Evolutionary conservation across 2,797 vertebrate genomes (phyloP), one percentile per base, ranked within the genome.

Genomic region (Tinamus major): DNA sequence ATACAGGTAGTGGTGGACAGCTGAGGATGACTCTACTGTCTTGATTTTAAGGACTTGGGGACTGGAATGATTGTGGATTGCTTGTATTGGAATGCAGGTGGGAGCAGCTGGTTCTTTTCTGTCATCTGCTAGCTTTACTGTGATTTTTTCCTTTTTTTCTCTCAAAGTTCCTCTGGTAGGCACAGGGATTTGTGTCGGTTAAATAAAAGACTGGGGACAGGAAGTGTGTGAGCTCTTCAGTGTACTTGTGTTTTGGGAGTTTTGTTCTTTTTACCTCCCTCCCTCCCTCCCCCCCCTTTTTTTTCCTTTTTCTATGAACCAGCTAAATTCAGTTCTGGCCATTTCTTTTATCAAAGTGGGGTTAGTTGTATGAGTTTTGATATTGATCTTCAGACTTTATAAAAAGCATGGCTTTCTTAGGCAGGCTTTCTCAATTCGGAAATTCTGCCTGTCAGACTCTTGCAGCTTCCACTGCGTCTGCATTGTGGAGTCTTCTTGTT

Each of bases 321-420:
- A 53, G 19, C 71, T 92, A 76, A 13, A 65, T 86, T 88, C 33
- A 84, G 7, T 91, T 92, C 53, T 53, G 44, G 39, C 44, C 31
- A 18, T 86, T 84, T 70, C 56, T 81, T 92, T 13, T 90, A 24
- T 79, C 53, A 75, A 19, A 91, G 58, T 59, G 51, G 29, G 13
- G 27, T 92, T 89, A 48, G 29, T 70, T 1, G 1, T 26, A 37
- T n/a, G 15, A 31, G 63, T 74, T 85, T 58, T 55, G 44, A 33
- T 71, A 90, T 90, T 93, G 80, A 79, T 79, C 48, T 81, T 84
- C 29, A 58, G 37, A 23, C 79, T 90, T 95, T 93, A 33, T 81
- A 46, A 31, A 49, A 70, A 88, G 61, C 44, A 61, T 61, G 59
- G 49, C 49, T 51, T 51, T 51, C 49, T 26, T 24, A 62, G 18